phyloP scores from a whole-genome alignment of 2,113 vertebrate species.

The Hypocryptadius cinnamomeus region DNA sequence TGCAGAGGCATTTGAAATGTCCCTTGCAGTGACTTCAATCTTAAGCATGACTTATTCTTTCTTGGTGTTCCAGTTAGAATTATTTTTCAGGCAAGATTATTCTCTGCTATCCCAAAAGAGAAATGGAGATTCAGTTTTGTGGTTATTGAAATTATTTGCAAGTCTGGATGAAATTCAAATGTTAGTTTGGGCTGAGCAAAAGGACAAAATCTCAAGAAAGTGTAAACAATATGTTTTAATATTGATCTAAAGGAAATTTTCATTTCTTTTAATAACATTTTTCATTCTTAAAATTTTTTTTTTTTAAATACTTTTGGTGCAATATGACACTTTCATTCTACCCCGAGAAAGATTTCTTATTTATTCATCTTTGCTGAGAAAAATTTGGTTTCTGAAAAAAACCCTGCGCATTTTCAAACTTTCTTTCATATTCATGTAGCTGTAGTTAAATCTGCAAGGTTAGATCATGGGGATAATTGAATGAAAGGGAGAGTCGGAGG shows the following conservation, averaged over 20 bases:
- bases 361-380: neutral
- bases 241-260: neutral
- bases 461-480: neutral
- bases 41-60: neutral
- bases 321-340: neutral
- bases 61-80: neutral
- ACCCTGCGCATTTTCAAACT: neutral
- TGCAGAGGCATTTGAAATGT: neutral
- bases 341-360: neutral
- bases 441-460: neutral
- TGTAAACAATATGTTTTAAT: neutral
- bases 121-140: neutral
- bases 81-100: neutral
- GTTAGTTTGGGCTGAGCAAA: neutral
- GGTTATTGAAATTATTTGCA: conserved; percentile 23
- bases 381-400: neutral
- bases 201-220: neutral
- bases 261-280: neutral
- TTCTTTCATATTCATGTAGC: neutral
- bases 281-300: neutral
- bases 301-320: neutral
- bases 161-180: conserved; percentile 28
- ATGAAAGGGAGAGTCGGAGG: neutral
- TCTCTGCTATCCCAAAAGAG: neutral
- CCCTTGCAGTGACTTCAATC: neutral